These are phyloP conservation scores for Perodicticus potto DNA, from an alignment of 2,797 vertebrate species.

Conservation along the genomic window DNA sequence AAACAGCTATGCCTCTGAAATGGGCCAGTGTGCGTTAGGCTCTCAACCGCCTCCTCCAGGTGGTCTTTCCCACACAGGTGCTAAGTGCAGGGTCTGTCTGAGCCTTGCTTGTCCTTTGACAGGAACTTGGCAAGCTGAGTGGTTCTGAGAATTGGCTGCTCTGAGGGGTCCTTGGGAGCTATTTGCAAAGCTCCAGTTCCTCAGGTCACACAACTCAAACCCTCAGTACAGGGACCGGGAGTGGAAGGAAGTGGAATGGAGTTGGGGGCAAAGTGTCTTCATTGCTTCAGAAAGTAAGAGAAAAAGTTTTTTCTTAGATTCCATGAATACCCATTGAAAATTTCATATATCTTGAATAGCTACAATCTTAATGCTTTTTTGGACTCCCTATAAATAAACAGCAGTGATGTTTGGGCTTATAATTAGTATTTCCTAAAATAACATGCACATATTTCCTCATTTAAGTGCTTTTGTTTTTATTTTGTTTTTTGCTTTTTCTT, in stretches of 20 bases:
- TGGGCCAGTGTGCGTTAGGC: conserved; percentile 6
- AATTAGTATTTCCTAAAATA: conserved; percentile 29
- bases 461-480: not conserved
- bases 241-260: not conserved
- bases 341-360: not conserved
- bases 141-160: conserved; percentile 42
- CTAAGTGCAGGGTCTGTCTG: conserved; percentile 58
- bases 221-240: not conserved
- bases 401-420: not conserved
- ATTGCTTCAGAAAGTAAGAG: not conserved
- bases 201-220: conserved; percentile 56
- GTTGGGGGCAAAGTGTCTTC: not conserved
- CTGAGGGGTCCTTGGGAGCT: conserved; percentile 1
- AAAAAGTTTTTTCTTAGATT: not conserved
- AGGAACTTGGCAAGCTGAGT: conserved; percentile 63
- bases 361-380: not conserved
- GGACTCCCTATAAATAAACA: not conserved
- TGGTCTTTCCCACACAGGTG: conserved; percentile 7
- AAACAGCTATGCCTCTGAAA: conserved; percentile 56
- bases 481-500: not conserved
- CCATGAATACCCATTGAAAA: not conserved
- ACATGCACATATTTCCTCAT: not conserved
- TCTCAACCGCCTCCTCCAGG: not conserved
- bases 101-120: conserved; percentile 14
- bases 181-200: conserved; percentile 69